Conservation (phyloP, 2,797 vertebrate species). For the Tokudaia muenninki region DNA sequence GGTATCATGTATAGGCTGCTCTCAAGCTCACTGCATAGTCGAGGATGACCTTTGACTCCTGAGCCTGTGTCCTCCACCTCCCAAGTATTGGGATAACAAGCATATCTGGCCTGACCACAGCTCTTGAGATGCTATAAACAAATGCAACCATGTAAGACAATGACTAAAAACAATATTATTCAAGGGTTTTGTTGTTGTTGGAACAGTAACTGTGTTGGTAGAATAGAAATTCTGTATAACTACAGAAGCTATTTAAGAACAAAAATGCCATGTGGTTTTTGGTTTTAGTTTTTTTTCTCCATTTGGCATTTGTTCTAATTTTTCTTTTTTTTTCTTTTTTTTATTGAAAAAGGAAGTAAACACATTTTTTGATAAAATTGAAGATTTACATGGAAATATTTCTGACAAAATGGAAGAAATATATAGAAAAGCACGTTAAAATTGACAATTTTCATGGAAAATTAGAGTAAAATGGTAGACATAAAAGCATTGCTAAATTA, state of each 20-base stretch:
- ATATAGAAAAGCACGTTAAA: no score
- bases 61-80: background rate
- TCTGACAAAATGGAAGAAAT: no score
- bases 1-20: background rate
- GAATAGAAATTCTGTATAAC: background rate
- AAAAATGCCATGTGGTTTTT: background rate
- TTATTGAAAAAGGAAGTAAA: no score
- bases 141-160: background rate
- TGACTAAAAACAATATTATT: background rate
- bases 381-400: no score
- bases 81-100: background rate
- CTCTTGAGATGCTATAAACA: background rate
- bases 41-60: background rate
- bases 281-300: background rate
- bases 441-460: no score
- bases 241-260: background rate
- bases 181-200: no score
- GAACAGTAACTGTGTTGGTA: background rate
- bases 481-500: no score
- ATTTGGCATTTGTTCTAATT: no score
- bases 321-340: background rate
- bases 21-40: background rate
- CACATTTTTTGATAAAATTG: no score
- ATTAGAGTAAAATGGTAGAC: no score
- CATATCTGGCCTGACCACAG: background rate